Conservation (phyloP, 2,797 vertebrate genomes). For the Dicrostonyx torquatus region DNA sequence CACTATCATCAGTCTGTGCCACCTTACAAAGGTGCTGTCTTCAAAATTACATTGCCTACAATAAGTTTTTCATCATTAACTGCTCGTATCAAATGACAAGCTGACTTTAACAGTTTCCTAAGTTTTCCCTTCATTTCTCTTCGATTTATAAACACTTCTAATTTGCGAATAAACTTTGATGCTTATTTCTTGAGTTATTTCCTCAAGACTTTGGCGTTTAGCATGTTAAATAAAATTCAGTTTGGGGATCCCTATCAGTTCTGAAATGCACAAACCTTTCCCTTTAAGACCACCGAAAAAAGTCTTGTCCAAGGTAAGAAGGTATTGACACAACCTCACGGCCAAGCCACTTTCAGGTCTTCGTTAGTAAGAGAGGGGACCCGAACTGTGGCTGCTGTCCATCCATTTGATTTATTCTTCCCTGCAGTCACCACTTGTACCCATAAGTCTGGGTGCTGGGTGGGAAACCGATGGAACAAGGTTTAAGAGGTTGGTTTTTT, state of each 20-base stretch:
- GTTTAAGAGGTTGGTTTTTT: no score
- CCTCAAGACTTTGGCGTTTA: conserved; percentile 14
- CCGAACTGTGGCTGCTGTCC: neutral
- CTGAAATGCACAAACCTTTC: conserved; percentile 47
- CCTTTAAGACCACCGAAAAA: neutral
- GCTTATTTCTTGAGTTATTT: conserved; percentile 23
- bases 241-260: neutral
- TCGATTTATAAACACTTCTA: conserved; percentile 4
- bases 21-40: conserved; percentile 45
- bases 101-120: conserved; percentile 20
- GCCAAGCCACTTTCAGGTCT: neutral
- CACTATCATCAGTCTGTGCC: neutral
- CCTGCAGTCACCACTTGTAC: neutral
- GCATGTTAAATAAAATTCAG: neutral
- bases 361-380: neutral
- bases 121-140: conserved; percentile 31
- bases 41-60: conserved; percentile 43
- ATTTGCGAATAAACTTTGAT: neutral
- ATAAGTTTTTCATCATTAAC: neutral
- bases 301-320: conserved; percentile 29
- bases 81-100: neutral
- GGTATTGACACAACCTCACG: conserved; percentile 47
- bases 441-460: neutral
- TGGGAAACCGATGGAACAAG: neutral
- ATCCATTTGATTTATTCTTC: neutral